phyloP scores from a whole-genome alignment of 2,888 invertebrate species.

The Brachylomia viminalis region DNA sequence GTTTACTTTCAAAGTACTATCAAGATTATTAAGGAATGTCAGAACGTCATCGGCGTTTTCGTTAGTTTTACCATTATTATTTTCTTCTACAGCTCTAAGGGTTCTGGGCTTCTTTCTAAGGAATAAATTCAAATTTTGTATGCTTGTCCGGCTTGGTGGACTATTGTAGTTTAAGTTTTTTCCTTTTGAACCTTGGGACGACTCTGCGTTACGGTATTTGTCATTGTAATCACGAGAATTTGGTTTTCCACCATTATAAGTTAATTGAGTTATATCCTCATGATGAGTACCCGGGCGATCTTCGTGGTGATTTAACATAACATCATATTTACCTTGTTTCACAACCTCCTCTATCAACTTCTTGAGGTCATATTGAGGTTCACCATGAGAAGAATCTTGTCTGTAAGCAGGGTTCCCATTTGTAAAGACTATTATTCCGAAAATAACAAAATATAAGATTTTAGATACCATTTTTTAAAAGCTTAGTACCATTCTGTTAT shows the following conservation, averaged over 20 bases:
- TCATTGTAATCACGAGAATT: background rate
- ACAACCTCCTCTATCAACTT: constrained; percentile 36
- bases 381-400: constrained; percentile 6
- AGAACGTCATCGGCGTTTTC: constrained; percentile 21
- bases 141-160: constrained; percentile 23
- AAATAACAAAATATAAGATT: constrained; percentile 40
- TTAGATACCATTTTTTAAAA: constrained; percentile 40
- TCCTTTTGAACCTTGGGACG: background rate
- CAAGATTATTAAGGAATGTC: constrained; percentile 30
- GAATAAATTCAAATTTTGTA: constrained; percentile 35
- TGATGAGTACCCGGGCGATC: constrained; percentile 51
- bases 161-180: constrained; percentile 7
- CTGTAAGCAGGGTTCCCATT: constrained; percentile 26
- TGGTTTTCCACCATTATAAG: constrained; percentile 10
- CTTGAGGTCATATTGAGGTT: constrained; percentile 33
- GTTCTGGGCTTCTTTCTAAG: constrained; percentile 16
- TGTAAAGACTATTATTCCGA: constrained; percentile 49
- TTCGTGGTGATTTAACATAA: constrained; percentile 55
- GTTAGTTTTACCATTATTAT: background rate
- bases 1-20: constrained; percentile 2
- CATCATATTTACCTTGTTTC: constrained; percentile 53
- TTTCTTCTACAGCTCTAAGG: background rate
- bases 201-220: background rate
- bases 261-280: constrained; percentile 44
- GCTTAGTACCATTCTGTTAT: constrained; percentile 28